Percentiles rank a stretch among this genome's conserved stretches.
phyloP scores from a whole-genome alignment of 2,797 vertebrate genomes.

The Sibirionetta formosa region DNA sequence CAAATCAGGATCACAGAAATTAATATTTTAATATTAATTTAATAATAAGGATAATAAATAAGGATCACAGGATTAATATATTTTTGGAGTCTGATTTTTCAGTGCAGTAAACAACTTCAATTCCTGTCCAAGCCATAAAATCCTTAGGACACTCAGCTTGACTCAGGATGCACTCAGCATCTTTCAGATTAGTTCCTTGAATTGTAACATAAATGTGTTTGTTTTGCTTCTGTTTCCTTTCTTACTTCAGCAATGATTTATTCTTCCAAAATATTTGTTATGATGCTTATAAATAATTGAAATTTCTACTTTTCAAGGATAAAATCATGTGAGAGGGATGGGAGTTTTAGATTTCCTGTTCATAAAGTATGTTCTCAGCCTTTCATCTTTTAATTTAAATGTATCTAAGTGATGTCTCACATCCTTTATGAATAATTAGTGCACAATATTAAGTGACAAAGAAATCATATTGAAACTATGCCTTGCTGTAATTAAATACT shows the following conservation, averaged over 20 bases:
- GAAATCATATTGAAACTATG: not conserved
- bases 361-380: not conserved
- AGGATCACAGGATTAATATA: not conserved
- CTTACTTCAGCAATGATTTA: not conserved
- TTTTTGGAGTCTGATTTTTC: not conserved
- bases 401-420: not conserved
- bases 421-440: conserved; percentile 54
- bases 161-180: not conserved
- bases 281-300: conserved; percentile 16
- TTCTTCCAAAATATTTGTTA: conserved; percentile 28
- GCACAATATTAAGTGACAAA: conserved; percentile 23
- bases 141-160: not conserved
- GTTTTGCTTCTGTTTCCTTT: conserved; percentile 31
- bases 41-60: not conserved
- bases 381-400: conserved; percentile 31
- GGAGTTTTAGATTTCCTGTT: conserved; percentile 18
- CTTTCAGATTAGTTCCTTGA: not conserved
- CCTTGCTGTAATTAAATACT: conserved; percentile 34
- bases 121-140: not conserved
- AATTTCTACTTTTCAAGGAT: conserved; percentile 13
- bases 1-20: not conserved
- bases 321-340: not conserved
- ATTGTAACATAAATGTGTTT: conserved; percentile 21
- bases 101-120: not conserved
- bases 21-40: too few species aligned